Base-by-base conservation (phyloP, 1,140 invertebrate species). In the Macrocentrus cingulum region DNA sequence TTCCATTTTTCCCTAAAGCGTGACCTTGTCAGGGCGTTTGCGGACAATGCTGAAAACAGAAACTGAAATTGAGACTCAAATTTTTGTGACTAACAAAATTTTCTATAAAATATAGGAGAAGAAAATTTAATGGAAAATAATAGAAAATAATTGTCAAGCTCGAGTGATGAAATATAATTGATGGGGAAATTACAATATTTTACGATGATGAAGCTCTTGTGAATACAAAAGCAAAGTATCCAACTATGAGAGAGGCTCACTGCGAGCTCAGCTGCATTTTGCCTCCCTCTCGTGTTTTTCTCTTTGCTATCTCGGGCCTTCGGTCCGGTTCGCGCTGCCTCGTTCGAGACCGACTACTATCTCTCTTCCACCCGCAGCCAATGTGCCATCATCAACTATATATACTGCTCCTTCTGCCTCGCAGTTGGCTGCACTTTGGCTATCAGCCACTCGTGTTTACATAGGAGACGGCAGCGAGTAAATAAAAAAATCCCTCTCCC, bases 401-500 rank as follows among this genome's bases (percentile, higher is more conserved):
- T 16, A 22, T 49, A 32, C 6, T 41, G 2, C 51, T 54, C n/a
- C 44, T 15, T 25, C 29, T 13, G 3, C 8, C 36, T 13, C 13
- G 36, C 8, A n/a, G 13, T 39, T 39, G 36, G 8, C 36, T 13
- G 70, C 67, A 67, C 65, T 62, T 59, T 56, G 61, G 67, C 64
- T 75, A 75, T 74, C 71, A 70, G 71, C 71, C 73, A 75, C 70
- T 74, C 68, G 73, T 72, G 69, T 74, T 74, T 72, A 75, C 68
- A 74, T 70, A 68, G 62, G 56, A 52, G 32, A 52, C 61, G 66
- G 62, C 39, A 61, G 59, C 1, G 9, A n/a, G n/a, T n/a, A n/a
- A n/a, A n/a, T n/a, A n/a, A n/a, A n/a, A 11, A 5, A 9, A 11
- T n/a, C 37, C 15, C 5, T 39, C 15, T 2, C 49, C 34, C 29